Conservation (phyloP, 2,888 invertebrate species). For the Caenorhabditis zanzibari region DNA sequence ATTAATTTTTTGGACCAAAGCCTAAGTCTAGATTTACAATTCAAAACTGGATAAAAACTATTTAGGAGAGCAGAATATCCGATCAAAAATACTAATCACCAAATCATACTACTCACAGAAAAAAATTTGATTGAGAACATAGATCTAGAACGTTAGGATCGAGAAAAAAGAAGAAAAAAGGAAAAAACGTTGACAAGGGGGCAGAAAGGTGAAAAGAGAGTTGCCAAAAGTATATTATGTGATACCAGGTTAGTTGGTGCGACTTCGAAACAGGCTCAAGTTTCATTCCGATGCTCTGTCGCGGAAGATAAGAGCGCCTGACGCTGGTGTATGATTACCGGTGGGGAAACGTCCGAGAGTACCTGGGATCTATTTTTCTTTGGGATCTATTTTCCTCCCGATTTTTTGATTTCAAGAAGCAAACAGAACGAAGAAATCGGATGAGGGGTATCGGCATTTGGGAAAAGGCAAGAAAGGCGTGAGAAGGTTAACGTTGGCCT, state of each 20-base stretch:
- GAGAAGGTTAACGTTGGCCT: conserved; percentile 45
- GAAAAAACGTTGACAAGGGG: conserved; percentile 12
- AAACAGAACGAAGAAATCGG: not conserved
- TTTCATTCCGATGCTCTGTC: conserved; percentile 67
- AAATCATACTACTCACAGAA: conserved; percentile 22
- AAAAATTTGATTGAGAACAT: not conserved
- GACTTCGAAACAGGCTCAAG: conserved; percentile 64
- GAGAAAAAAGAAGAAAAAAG: conserved; percentile 1
- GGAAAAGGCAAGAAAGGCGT: conserved; percentile 9
- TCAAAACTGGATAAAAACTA: not conserved
- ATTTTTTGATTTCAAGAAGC: conserved; percentile 50
- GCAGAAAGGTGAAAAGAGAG: conserved; percentile 40
- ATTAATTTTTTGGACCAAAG: conserved; percentile 23
- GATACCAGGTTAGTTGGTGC: conserved; percentile 67
- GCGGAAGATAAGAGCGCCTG: conserved; percentile 68
- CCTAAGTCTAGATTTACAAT: conserved; percentile 1
- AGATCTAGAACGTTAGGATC: conserved; percentile 8
- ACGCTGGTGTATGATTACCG: conserved; percentile 71
- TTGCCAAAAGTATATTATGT: conserved; percentile 64
- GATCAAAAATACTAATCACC: conserved; percentile 7
- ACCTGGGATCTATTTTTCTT: conserved; percentile 48
- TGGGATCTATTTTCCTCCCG: conserved; percentile 1
- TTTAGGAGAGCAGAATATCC: not conserved
- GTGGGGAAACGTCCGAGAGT: conserved; percentile 52
- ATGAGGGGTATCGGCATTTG: not conserved